These are phyloP conservation scores for Dipodomys stephensi DNA, from an alignment of 2,113 vertebrate species.

Conservation along the genomic window DNA sequence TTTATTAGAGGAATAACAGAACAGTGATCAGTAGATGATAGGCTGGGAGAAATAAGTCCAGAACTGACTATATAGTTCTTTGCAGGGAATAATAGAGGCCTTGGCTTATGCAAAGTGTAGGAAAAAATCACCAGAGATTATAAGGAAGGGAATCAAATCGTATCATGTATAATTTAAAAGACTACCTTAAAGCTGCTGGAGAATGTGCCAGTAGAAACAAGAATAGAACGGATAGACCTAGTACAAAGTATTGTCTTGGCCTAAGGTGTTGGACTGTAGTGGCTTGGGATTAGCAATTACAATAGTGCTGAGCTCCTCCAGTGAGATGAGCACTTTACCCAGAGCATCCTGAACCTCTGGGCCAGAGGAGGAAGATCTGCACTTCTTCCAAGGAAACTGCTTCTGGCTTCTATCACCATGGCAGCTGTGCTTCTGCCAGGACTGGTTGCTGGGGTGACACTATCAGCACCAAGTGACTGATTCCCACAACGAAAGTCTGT, in stretches of 20 bases:
- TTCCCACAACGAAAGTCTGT: slow-evolving; percentile 35
- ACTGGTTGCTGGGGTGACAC: slow-evolving; percentile 50
- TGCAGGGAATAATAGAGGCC: not conserved
- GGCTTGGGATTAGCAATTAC: not conserved
- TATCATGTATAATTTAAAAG: not conserved
- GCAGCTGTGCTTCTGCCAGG: not conserved
- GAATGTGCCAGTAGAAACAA: not conserved
- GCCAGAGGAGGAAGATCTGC: not conserved
- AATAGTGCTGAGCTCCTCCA: not conserved
- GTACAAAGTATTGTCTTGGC: not conserved
- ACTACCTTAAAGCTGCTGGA: not conserved
- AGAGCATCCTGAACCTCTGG: not conserved
- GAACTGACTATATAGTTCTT: not conserved
- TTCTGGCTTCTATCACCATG: slow-evolving; percentile 40
- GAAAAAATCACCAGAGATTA: not conserved
- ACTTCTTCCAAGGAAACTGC: slow-evolving; percentile 4
- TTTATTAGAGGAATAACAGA: slow-evolving; percentile 1
- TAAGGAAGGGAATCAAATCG: not conserved
- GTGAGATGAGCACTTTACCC: not conserved
- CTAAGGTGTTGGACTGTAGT: not conserved
- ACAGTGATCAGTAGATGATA: not conserved
- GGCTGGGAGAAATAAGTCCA: not conserved
- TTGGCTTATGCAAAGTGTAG: not conserved
- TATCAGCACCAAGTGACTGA: slow-evolving; percentile 47
- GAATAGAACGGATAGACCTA: not conserved